Conservation (phyloP, 2,888 invertebrate species). For the Pterobdella sp. region DNA sequence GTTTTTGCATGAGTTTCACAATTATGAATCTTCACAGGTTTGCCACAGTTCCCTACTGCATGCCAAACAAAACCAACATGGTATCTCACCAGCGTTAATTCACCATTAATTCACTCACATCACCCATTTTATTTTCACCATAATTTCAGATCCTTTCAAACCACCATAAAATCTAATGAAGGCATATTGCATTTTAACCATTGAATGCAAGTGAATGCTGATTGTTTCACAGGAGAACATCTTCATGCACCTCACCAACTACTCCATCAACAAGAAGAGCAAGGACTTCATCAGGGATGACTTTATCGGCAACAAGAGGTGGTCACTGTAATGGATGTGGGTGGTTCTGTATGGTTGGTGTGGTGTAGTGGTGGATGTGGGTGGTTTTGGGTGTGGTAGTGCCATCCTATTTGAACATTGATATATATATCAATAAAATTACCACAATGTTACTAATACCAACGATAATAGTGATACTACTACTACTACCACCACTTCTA, state of each 20-base stretch:
- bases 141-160: neutral
- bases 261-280: conserved; percentile 83
- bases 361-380: no score
- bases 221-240: conserved; percentile 57
- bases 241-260: conserved; percentile 89
- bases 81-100: conserved; percentile 43
- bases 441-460: no score
- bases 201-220: neutral
- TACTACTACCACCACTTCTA: neutral
- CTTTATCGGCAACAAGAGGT: conserved; percentile 75
- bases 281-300: conserved; percentile 74
- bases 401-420: no score
- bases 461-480: neutral
- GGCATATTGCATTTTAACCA: neutral
- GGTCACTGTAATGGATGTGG: conserved; percentile 29
- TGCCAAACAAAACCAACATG: conserved; percentile 71
- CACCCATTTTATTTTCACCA: neutral
- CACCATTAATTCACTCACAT: neutral
- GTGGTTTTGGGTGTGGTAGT: no score
- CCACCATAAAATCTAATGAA: neutral
- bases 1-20: no score
- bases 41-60: conserved; percentile 77
- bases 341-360: neutral
- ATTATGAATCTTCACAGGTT: conserved; percentile 57
- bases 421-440: no score